Percentiles rank a stretch among this genome's conserved stretches.
Evolutionary conservation across 2,797 vertebrate genomes (phyloP).

Genomic region (Labeo calbasu): DNA sequence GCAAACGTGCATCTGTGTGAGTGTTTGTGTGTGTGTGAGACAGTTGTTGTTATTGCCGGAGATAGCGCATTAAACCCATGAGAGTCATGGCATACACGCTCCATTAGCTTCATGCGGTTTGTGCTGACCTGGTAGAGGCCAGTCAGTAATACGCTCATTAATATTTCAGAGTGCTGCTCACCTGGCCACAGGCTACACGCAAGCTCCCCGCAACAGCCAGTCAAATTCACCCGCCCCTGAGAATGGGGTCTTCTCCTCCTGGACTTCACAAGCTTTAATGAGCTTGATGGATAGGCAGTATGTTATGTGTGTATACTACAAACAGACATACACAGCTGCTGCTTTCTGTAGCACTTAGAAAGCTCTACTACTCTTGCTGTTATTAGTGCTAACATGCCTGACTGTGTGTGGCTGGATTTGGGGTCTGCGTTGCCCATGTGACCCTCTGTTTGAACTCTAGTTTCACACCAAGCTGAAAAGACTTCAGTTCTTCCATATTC

Average conservation of each 20-base stretch:
- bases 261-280: slow-evolving; percentile 36
- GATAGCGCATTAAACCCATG: slow-evolving; percentile 55
- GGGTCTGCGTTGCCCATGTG: slow-evolving; percentile 30
- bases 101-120: slow-evolving; percentile 57
- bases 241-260: slow-evolving; percentile 40
- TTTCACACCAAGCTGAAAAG: slow-evolving; percentile 47
- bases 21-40: slow-evolving; percentile 27
- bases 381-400: slow-evolving; percentile 21
- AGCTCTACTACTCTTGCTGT: neutral
- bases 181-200: slow-evolving; percentile 57
- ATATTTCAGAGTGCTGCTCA: slow-evolving; percentile 59
- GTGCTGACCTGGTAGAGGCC: slow-evolving; percentile 60
- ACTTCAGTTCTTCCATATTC: slow-evolving; percentile 45
- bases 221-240: slow-evolving; percentile 48
- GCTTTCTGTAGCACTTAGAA: neutral
- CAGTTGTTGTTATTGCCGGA: slow-evolving; percentile 52
- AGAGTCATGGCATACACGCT: slow-evolving; percentile 52
- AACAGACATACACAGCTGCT: neutral
- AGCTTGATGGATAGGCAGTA: slow-evolving; percentile 17
- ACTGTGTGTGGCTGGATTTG: slow-evolving; percentile 12
- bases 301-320: neutral
- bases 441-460: slow-evolving; percentile 47
- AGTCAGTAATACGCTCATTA: slow-evolving; percentile 58
- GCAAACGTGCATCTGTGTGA: neutral
- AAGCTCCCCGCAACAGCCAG: slow-evolving; percentile 36